These are phyloP conservation scores for Nettapus auritus DNA, from an alignment of 2,113 vertebrate genomes.

Conservation along the genomic window DNA sequence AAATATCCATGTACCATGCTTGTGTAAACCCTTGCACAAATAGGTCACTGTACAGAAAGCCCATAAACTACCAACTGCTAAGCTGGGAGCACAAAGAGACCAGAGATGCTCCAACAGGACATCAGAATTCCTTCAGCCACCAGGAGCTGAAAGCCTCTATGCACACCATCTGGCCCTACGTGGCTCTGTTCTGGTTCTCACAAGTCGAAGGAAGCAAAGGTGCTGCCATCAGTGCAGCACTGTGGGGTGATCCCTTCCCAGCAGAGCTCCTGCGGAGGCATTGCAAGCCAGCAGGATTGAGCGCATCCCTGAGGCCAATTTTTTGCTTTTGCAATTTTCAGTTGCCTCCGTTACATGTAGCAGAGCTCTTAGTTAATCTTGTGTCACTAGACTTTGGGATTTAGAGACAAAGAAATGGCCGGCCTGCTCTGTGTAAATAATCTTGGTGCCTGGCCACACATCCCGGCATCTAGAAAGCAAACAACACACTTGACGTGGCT, in stretches of 20 bases:
- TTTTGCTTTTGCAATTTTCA: background rate
- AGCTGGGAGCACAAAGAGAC: background rate
- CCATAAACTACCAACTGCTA: background rate
- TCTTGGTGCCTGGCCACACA: background rate
- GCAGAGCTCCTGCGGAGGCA: background rate
- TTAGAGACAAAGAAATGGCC: background rate
- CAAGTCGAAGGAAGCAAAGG: background rate
- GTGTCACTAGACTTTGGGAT: background rate
- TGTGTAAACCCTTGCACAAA: background rate
- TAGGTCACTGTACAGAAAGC: background rate
- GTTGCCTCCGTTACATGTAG: background rate
- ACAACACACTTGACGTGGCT: background rate
- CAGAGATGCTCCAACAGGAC: background rate
- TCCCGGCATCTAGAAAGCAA: constrained; percentile 29
- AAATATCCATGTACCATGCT: background rate
- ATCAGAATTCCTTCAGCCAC: background rate
- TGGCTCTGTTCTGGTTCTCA: background rate
- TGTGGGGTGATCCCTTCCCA: background rate
- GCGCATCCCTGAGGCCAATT: background rate
- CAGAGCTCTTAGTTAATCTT: background rate
- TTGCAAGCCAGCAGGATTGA: background rate
- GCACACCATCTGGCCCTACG: background rate
- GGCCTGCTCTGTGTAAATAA: background rate
- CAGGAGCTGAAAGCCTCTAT: background rate
- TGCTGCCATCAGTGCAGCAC: background rate